Evolutionary conservation across 2,797 vertebrate genomes (phyloP), one percentile per base, ranked within the genome.

Genomic region (Acrocephalus scirpaceus): DNA sequence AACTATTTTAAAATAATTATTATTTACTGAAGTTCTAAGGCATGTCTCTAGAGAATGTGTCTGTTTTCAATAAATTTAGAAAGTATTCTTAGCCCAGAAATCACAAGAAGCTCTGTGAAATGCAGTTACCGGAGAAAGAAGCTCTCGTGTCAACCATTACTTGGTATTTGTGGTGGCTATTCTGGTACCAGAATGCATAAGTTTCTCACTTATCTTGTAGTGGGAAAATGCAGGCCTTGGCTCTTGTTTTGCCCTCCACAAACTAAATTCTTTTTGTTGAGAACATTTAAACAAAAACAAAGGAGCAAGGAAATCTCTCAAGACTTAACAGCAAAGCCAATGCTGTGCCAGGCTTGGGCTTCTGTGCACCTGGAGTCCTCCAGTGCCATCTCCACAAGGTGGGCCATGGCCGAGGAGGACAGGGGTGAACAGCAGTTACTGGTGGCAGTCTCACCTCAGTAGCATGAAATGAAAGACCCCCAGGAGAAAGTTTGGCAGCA

Each of bases 211-310:
- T 76, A 57, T 91, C 57, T 62, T 79, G 58, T 61, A 69, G 74
- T 95, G 93, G 86, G 67, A 94, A 94, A 95, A 69, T 48, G 54
- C 61, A 69, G 34, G 16, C 27, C 36, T 92, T 93, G 71, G 54
- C 42, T 91, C 38, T 73, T 89, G 45, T 71, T 91, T 64, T 90
- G 38, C 15, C 15, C 8, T 69, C 87, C 16, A 25, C 29, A 19
- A 61, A 67, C 12, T 3, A 15, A 78, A 79, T 64, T 53, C 2
- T 58, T 79, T 64, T 77, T 77, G 22, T 58, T 81, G n/a, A 86
- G 56, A 74, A 66, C 22, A 23, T 38, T 72, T 76, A 27, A 93
- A 86, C 40, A 74, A 81, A 88, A 94, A 21, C 38, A 79, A 91
- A 21, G 0, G 23, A 84, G 34, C 18, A 64, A 48, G 48, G 26